Evolutionary conservation across 2,113 vertebrate species (phyloP), one percentile per base, ranked within the genome.

Genomic region (Telmatochromis sp.): DNA sequence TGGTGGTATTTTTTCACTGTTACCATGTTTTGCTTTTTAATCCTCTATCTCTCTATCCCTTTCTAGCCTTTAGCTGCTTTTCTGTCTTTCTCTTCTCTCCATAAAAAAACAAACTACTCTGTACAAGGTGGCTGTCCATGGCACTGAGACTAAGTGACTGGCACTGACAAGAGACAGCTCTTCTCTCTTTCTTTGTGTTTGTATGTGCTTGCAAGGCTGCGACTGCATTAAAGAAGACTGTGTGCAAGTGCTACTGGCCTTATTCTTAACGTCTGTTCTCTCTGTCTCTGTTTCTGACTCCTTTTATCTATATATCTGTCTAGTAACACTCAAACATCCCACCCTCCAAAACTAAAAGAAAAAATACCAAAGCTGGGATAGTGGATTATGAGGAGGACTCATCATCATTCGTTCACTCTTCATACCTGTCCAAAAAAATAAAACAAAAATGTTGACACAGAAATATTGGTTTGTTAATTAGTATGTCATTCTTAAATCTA

Each of bases 91-190:
- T 87, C 85, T 83, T 85, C 75, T 33, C 60, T 81, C 79, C 83
- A 84, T 88, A 49, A 68, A 68, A 79, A 85, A 6, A 58, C 80
- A 89, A 90, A 55, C 12, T 7, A 85, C 33, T 55, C 85, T 42
- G 37, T 21, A 87, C 81, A 90, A 91, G 84, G 89, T 88, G 88
- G 80, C 88, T 85, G 89, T 92, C 92, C 89, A 89, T 45, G 84
- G 90, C 91, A 92, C 88, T 92, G 91, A 84, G 88, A 86, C 88
- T 90, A 87, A 93, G 88, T 88, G 90, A 94, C 81, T 91, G 89
- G 91, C 89, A 92, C 73, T 83, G 91, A 94, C 93, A 90, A 65
- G 86, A 35, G 87, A 91, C 88, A 86, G 87, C 82, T 75, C 63
- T 60, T 47, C 78, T 90, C 80, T 81, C 83, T 84, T 83, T 53